Evolutionary conservation across 2,113 vertebrate genomes (phyloP).

Genomic region (Pagrus major): DNA sequence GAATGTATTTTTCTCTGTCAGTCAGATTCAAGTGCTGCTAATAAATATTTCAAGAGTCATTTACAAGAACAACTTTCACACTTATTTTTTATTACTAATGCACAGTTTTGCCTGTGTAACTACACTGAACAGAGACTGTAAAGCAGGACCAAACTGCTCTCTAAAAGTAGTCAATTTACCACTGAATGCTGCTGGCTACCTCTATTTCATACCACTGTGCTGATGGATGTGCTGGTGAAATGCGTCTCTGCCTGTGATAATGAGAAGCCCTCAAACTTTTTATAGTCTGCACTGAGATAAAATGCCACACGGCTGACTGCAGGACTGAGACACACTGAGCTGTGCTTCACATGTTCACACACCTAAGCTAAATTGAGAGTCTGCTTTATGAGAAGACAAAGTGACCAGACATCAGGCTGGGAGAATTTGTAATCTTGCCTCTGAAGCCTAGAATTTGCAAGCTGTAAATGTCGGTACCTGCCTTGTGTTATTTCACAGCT

Average conservation of each 20-base stretch:
- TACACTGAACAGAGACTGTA: neutral
- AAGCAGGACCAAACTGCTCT: slow-evolving; percentile 3
- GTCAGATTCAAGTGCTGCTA: slow-evolving; percentile 47
- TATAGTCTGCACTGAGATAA: slow-evolving; percentile 33
- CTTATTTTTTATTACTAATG: slow-evolving; percentile 36
- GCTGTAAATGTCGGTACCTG: slow-evolving; percentile 23
- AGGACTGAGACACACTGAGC: slow-evolving; percentile 8
- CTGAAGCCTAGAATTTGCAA: slow-evolving; percentile 27
- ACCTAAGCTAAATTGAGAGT: neutral
- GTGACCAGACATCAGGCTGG: neutral
- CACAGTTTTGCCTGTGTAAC: slow-evolving; percentile 13
- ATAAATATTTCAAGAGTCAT: slow-evolving; percentile 15
- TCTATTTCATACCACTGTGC: slow-evolving; percentile 15
- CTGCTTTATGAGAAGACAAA: neutral
- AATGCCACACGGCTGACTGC: slow-evolving; percentile 33
- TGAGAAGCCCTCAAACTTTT: slow-evolving; percentile 42
- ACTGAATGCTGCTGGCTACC: slow-evolving; percentile 21
- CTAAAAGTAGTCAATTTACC: slow-evolving; percentile 30
- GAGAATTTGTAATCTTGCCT: slow-evolving; percentile 10
- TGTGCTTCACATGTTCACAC: slow-evolving; percentile 12
- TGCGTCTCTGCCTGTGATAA: neutral
- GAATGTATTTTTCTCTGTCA: slow-evolving; percentile 48
- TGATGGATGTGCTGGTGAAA: slow-evolving; percentile 17
- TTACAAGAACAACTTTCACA: slow-evolving; percentile 20
- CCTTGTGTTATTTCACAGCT: slow-evolving; percentile 32